Base-by-base conservation (phyloP, 2,888 invertebrate species). In the Agonopterix arenella region DNA sequence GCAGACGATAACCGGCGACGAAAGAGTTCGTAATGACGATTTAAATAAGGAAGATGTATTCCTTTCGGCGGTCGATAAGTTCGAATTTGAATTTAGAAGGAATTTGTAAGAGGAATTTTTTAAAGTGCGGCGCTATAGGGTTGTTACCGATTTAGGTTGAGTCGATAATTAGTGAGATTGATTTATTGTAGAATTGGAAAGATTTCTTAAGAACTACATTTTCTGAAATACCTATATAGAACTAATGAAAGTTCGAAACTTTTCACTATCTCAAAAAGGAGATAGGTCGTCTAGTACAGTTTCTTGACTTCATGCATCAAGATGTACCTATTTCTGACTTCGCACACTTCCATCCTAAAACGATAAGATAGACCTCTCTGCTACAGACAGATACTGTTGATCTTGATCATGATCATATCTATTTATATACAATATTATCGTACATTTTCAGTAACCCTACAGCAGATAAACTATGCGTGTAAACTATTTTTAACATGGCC, bases 21-120 rank as follows among this genome's bases (percentile, higher is more conserved):
- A 89, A 88, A 88, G 86, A 88, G 86, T 88, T 88, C 84, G 84
- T 86, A 88, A 89, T 85, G 88, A 88, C 86, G 67, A 84, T 88
- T 89, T 88, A 85, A 89, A 82, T 84, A 86, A 85, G 86, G 85
- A 86, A 89, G 88, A 88, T 77, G 85, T 85, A 86, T 86, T 80
- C 83, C 81, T 80, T 78, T 77, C 76, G 78, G 70, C 71, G 66
- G 70, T 77, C 84, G 84, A 84, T 86, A 85, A 82, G 69, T 81
- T 77, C 68, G 70, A 78, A 80, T 81, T 80, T 74, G 70, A 73
- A 75, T 76, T 77, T 71, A 59, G 70, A 70, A 79, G 67, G 80
- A 82, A 82, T 83, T 80, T 73, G 73, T 73, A 63, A 76, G 76
- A 74, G 64, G 66, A 69, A 65, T 59, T 73, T 65, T 77, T 66